phyloP scores from a whole-genome alignment of 2,797 vertebrate genomes.

The Crenuchus spilurus region DNA sequence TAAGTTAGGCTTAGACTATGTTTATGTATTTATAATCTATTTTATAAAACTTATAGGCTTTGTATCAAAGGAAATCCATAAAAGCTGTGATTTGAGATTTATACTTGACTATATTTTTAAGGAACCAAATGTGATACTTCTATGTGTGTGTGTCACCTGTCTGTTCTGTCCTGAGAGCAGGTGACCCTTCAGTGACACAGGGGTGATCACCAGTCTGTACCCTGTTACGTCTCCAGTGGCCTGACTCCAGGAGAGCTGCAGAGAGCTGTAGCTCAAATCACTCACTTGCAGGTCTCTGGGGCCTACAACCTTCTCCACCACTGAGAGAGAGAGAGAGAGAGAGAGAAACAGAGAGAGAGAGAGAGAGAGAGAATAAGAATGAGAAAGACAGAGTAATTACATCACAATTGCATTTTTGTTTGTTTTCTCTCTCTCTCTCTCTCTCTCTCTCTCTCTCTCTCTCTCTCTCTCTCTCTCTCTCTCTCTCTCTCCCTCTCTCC shows the following conservation, averaged over 20 bases:
- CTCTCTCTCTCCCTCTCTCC: no score
- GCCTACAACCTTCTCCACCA: constrained; percentile 70
- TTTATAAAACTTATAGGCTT: no score
- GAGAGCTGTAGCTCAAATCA: constrained; percentile 79
- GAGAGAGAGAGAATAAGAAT: background rate
- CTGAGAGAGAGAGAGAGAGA: constrained; percentile 57
- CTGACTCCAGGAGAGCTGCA: constrained; percentile 83
- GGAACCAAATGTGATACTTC: constrained; percentile 2
- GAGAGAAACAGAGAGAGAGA: background rate
- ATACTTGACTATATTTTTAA: no score
- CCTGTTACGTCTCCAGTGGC: constrained; percentile 83
- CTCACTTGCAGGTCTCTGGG: constrained; percentile 82
- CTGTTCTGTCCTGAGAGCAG: constrained; percentile 61
- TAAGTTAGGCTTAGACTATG: no score
- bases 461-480: no score
- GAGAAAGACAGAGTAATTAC: no score
- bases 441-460: no score
- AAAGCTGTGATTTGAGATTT: no score
- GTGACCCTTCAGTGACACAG: constrained; percentile 68
- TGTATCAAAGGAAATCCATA: no score
- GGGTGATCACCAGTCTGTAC: constrained; percentile 77
- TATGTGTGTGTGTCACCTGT: constrained; percentile 71
- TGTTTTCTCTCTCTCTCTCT: no score
- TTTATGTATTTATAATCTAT: no score
- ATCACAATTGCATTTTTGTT: no score